Base-by-base conservation (phyloP, 2,797 vertebrate species). In the Pitangus sulphuratus region DNA sequence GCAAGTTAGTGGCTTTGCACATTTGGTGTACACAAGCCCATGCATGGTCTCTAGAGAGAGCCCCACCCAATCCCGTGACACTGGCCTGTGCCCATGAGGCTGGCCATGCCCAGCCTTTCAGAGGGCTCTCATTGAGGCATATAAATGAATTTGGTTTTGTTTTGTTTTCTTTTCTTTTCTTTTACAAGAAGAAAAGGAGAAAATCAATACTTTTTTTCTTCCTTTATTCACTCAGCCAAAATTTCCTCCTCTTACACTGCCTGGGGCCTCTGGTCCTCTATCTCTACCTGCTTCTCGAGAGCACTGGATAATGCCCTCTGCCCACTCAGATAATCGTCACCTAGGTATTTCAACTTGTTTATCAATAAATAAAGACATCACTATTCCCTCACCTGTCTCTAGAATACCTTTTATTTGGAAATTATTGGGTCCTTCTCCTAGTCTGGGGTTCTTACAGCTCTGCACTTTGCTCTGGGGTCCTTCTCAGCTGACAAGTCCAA, bases 351-450 rank as follows among this genome's bases (percentile, higher is more conserved):
- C 64, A 75, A 19, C 4, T 2, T 33, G 8, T 87, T 95, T 93
- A 71, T 87, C 78, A 79, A 42, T 94, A 87, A 65, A 70, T 65
- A 62, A 84, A 89, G 42, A 65, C 2, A 6, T 90, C 37, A 4
- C 50, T 72, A 1, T 89, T 87, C 54, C 35, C 7, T 92, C 3
- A 5, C 24, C 28, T 85, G 20, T 87, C 61, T 93, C 65, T 68
- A 81, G 53, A 96, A 81, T 78, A 91, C 37, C 21, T 88, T 84
- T 88, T 65, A 31, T 87, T 93, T 68, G 76, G 5, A 84, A 87
- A 77, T 84, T 35, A 68, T 4, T 64, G 22, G 18, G 5, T 90
- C 26, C 11, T 80, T 35, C 31, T 75, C 31, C 69, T 40, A 47
- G 28, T 48, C 42, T 76, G 31, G 28, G 15, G 3, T 75, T 87